These are phyloP conservation scores for Thera obeliscata DNA, from an alignment of 2,888 invertebrate genomes.

Conservation along the genomic window DNA sequence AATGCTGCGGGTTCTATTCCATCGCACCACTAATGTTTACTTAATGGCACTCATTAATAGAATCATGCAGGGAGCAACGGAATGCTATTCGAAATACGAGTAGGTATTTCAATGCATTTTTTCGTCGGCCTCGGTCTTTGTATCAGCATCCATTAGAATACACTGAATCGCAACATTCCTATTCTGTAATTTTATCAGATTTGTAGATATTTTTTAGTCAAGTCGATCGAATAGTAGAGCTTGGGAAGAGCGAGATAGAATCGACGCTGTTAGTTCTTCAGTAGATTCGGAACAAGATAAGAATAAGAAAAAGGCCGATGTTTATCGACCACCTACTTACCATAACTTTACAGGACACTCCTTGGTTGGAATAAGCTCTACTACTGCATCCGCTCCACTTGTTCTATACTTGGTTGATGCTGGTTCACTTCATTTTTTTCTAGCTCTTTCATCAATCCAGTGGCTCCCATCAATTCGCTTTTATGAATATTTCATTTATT, in stretches of 20 bases:
- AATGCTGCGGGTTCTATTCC: conserved; percentile 44
- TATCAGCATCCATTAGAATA: conserved; percentile 18
- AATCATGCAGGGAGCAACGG: conserved; percentile 30
- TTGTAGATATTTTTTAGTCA: conserved; percentile 65
- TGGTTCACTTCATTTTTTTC: conserved; percentile 59
- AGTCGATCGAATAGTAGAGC: conserved; percentile 59
- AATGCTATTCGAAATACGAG: conserved; percentile 16
- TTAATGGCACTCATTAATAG: conserved; percentile 38
- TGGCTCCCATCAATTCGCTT: conserved; percentile 66
- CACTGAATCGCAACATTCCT: conserved; percentile 15
- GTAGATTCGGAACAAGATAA: conserved; percentile 64
- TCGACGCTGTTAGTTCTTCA: conserved; percentile 69
- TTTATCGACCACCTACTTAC: conserved; percentile 52
- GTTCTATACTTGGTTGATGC: conserved; percentile 54
- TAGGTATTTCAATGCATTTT: conserved; percentile 16
- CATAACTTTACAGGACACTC: conserved; percentile 52
- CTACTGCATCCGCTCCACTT: conserved; percentile 50
- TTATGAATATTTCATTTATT: conserved; percentile 81
- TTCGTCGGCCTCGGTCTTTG: conserved; percentile 14
- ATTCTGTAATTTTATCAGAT: conserved; percentile 56
- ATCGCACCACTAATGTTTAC: conserved; percentile 31
- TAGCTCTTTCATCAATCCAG: conserved; percentile 58
- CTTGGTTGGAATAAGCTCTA: conserved; percentile 48
- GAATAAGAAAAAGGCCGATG: conserved; percentile 58
- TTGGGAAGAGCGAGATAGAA: conserved; percentile 61